Percentiles rank a stretch among this genome's conserved stretches.
These are phyloP conservation scores for Diogma glabrata DNA, from an alignment of 2,888 invertebrate genomes.

Conservation along the genomic window DNA sequence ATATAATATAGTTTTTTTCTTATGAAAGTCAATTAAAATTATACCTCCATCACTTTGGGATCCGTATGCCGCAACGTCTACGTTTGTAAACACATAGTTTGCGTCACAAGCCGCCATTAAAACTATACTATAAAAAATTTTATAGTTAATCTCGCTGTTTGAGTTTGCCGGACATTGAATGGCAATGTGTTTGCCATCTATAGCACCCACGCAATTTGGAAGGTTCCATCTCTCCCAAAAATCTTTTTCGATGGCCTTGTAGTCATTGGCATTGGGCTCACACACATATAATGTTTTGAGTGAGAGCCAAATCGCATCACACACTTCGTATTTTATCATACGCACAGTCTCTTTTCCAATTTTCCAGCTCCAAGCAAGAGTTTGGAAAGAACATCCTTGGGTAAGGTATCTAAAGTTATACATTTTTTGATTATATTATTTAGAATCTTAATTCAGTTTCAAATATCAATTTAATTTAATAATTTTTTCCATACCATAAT, in stretches of 20 bases:
- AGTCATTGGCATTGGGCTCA: slow-evolving; percentile 7
- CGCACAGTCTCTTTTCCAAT: background rate
- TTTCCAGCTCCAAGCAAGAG: slow-evolving; percentile 5
- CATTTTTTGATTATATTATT: too few relatives aligned
- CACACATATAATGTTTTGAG: slow-evolving; percentile 10
- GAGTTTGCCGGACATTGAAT: slow-evolving; percentile 22
- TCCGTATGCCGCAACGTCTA: slow-evolving; percentile 26
- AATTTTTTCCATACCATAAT: too few relatives aligned
- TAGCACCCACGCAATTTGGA: slow-evolving; percentile 22
- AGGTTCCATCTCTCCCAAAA: slow-evolving; percentile 18
- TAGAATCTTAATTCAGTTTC: too few relatives aligned
- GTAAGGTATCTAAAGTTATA: background rate
- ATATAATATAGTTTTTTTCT: too few relatives aligned
- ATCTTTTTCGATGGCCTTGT: slow-evolving; percentile 9
- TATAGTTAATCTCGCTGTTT: slow-evolving; percentile 26
- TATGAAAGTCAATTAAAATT: too few relatives aligned
- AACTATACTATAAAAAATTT: slow-evolving; percentile 25
- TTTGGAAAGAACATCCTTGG: background rate
- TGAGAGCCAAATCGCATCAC: slow-evolving; percentile 12
- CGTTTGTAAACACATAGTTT: slow-evolving; percentile 25
- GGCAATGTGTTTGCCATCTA: slow-evolving; percentile 25
- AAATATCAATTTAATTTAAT: too few relatives aligned
- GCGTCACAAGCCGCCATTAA: slow-evolving; percentile 25
- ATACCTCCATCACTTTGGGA: slow-evolving; percentile 22
- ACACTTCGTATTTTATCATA: slow-evolving; percentile 13